Percentiles rank a stretch among this genome's conserved stretches.
Conservation (phyloP, 2,888 invertebrate genomes). For the Automeris io region DNA sequence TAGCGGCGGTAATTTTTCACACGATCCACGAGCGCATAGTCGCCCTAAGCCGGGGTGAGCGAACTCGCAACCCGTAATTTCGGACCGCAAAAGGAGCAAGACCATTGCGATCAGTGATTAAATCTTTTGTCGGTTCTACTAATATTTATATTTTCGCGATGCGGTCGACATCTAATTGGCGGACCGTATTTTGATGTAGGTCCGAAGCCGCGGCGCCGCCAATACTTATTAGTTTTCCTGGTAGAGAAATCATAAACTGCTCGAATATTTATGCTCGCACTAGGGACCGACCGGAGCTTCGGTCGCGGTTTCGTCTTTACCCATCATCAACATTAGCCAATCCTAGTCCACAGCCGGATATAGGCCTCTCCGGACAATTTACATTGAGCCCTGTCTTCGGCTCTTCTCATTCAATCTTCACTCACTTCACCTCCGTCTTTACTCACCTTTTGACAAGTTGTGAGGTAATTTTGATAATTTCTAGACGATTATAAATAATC, state of each 20-base stretch:
- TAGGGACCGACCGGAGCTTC: too few species aligned
- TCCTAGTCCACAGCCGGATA: too few species aligned
- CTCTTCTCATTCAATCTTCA: too few species aligned
- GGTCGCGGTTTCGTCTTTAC: too few species aligned
- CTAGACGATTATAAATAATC: too few species aligned
- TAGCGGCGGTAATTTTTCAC: conserved; percentile 76
- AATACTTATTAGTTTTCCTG: conserved; percentile 70
- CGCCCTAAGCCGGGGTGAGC: conserved; percentile 74
- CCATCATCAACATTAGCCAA: too few species aligned
- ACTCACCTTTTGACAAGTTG: too few species aligned
- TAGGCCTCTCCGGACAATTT: too few species aligned
- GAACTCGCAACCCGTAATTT: conserved; percentile 75
- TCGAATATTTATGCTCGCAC: conserved; percentile 52
- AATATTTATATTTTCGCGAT: conserved; percentile 77
- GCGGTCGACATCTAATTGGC: conserved; percentile 75
- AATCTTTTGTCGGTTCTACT: conserved; percentile 78
- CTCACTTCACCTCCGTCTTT: too few species aligned
- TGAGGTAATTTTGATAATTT: too few species aligned
- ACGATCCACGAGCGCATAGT: conserved; percentile 70
- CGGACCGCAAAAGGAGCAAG: conserved; percentile 75
- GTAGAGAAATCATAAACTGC: conserved; percentile 65
- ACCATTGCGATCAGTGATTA: conserved; percentile 73
- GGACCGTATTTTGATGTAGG: conserved; percentile 60
- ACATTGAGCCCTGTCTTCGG: too few species aligned
- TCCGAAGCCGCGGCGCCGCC: conserved; percentile 48